phyloP scores from a whole-genome alignment of 2,888 invertebrate species.

The Agriopis marginaria region DNA sequence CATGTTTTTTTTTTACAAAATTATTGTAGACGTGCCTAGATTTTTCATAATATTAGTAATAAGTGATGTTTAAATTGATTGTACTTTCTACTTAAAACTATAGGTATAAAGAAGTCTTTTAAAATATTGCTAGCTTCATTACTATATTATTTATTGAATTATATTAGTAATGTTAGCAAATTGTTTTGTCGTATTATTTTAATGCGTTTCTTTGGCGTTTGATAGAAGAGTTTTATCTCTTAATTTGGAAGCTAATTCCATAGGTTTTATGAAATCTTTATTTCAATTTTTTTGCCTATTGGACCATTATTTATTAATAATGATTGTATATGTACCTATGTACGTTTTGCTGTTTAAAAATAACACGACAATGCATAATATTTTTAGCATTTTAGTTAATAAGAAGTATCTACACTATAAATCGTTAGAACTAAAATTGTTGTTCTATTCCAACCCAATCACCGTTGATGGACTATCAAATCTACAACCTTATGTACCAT shows the following conservation, averaged over 20 bases:
- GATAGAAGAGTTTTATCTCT: neutral
- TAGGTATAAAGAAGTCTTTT: conserved; percentile 38
- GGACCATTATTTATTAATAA: neutral
- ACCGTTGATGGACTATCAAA: conserved; percentile 5
- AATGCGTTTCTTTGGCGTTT: conserved; percentile 16
- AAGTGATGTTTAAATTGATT: conserved; percentile 27
- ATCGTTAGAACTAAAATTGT: conserved; percentile 13
- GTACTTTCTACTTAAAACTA: conserved; percentile 23
- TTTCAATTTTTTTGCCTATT: neutral
- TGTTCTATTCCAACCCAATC: conserved; percentile 10
- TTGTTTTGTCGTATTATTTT: conserved; percentile 25
- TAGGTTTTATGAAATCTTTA: neutral
- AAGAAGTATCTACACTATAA: neutral
- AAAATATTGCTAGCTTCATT: conserved; percentile 34
- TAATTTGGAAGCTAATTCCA: neutral
- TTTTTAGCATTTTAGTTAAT: neutral
- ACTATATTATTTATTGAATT: conserved; percentile 13
- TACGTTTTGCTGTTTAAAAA: neutral
- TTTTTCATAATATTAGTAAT: conserved; percentile 23
- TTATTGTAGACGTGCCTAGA: conserved; percentile 37
- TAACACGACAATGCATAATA: conserved; percentile 15
- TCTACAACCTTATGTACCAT: neutral
- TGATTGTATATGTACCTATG: no score
- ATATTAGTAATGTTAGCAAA: conserved; percentile 1
- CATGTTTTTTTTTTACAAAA: conserved; percentile 38